A percentile compares a stretch with the other conserved stretches of the same genome.
phyloP scores from a whole-genome alignment of 2,888 invertebrate genomes.

The Panopea generosa region DNA sequence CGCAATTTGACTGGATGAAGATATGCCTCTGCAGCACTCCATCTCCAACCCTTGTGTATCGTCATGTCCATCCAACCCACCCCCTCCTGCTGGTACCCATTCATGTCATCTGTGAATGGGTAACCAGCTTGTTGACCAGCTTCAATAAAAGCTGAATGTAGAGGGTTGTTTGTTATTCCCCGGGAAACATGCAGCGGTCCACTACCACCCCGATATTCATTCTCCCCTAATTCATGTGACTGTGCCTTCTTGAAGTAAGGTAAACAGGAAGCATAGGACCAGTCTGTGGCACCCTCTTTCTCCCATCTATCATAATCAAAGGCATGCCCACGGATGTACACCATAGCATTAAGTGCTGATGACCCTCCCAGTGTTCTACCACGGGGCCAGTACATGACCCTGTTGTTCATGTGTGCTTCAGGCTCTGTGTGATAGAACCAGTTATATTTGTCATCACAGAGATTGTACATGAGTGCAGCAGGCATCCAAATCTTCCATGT shows the following conservation, averaged over 20 bases:
- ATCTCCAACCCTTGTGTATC: constrained; percentile 88
- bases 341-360: constrained; percentile 93
- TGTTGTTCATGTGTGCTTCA: constrained; percentile 85
- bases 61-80: constrained; percentile 87
- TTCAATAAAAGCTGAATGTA: constrained; percentile 85
- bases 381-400: constrained; percentile 86
- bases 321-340: constrained; percentile 91
- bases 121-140: constrained; percentile 85
- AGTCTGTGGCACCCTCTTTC: constrained; percentile 91
- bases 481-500: constrained; percentile 87
- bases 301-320: constrained; percentile 93
- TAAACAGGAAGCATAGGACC: constrained; percentile 90
- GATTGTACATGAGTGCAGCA: constrained; percentile 87
- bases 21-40: constrained; percentile 90
- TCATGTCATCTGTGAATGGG: constrained; percentile 86
- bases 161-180: constrained; percentile 85
- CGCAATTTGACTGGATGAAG: constrained; percentile 87
- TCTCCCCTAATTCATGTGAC: constrained; percentile 85
- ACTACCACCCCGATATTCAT: constrained; percentile 85
- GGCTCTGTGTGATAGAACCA: constrained; percentile 86
- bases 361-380: constrained; percentile 92
- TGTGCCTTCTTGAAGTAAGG: constrained; percentile 89
- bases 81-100: constrained; percentile 86
- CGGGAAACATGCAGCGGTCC: constrained; percentile 85
- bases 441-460: constrained; percentile 84